phyloP scores from a whole-genome alignment of 2,113 vertebrate genomes.

The Pseudonaja textilis region DNA sequence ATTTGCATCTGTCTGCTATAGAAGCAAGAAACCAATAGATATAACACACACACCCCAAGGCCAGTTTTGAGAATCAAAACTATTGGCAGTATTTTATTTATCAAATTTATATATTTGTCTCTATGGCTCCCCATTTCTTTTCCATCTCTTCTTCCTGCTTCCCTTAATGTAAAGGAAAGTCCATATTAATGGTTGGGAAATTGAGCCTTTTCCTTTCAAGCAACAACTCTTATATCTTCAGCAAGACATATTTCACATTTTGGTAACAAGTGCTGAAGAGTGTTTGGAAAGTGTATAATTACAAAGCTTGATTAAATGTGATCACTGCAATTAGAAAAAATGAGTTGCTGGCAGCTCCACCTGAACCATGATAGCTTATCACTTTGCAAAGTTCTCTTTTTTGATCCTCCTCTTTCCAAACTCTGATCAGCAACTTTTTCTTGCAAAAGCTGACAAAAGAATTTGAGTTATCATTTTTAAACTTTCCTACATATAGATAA shows the following conservation, averaged over 20 bases:
- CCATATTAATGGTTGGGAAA: neutral
- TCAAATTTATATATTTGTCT: neutral
- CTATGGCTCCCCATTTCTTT: neutral
- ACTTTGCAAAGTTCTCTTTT: neutral
- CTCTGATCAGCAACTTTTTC: conserved; percentile 7
- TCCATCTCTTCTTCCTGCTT: neutral
- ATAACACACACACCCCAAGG: neutral
- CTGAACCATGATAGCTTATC: conserved; percentile 14
- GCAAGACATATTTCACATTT: neutral
- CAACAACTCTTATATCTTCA: neutral
- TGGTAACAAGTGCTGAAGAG: neutral
- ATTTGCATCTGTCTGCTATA: neutral
- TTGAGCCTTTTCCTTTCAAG: neutral
- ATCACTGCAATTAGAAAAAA: conserved; percentile 2
- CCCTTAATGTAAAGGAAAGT: neutral
- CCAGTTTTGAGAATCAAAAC: neutral
- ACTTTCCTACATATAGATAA: neutral
- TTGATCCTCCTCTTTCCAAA: conserved; percentile 1
- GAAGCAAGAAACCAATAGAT: neutral
- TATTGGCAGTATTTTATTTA: neutral
- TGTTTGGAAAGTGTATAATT: neutral
- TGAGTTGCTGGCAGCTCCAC: neutral
- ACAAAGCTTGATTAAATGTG: neutral
- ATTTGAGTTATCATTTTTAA: conserved; percentile 6
- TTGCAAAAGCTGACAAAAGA: conserved; percentile 1